Conservation (phyloP, 2,888 invertebrate species). For the Mycalesis mineus region DNA sequence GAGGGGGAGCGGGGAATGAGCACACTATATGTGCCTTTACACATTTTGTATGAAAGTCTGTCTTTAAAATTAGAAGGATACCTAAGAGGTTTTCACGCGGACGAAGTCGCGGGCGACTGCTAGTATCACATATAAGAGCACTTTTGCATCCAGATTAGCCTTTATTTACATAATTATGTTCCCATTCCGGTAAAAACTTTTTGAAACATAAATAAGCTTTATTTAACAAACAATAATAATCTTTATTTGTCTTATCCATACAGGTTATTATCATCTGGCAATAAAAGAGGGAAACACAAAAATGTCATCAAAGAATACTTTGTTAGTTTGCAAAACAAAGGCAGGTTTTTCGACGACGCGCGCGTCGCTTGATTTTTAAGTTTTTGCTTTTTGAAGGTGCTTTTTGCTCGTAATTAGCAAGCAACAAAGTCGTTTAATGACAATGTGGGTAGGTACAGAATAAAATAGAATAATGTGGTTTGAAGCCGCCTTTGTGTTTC, state of each 20-base stretch:
- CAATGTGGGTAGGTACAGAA: no score
- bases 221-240: constrained; percentile 2
- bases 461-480: no score
- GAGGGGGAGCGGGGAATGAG: no score
- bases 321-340: constrained; percentile 36
- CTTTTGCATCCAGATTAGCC: constrained; percentile 18
- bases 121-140: constrained; percentile 9
- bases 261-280: constrained; percentile 10
- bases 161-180: constrained; percentile 14
- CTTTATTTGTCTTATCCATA: not conserved
- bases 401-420: constrained; percentile 16
- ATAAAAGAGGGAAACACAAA: constrained; percentile 4
- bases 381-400: constrained; percentile 35
- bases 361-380: constrained; percentile 32
- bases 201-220: not conserved
- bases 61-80: no score
- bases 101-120: no score
- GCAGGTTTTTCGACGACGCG: constrained; percentile 34
- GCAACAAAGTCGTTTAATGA: not conserved
- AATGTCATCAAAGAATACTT: constrained; percentile 18
- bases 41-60: no score
- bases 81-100: no score
- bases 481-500: no score
- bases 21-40: no score
- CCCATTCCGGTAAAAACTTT: not conserved